Conservation (phyloP, 2,888 invertebrate genomes). For the Drosophila robusta region DNA sequence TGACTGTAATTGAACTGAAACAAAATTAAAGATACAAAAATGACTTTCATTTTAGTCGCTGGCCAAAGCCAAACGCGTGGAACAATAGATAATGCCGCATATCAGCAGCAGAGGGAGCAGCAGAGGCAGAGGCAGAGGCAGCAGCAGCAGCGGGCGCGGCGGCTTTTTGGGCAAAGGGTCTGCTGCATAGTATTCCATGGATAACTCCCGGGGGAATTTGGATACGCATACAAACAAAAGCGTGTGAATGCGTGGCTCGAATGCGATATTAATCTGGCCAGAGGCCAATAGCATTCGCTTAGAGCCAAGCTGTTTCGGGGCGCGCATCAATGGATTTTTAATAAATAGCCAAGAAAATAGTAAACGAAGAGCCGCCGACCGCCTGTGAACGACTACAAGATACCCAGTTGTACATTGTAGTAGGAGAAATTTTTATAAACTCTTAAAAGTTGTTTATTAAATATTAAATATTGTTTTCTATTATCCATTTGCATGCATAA, state of each 20-base stretch:
- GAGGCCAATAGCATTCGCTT: slow-evolving; percentile 10
- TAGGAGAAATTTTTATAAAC: too few species aligned
- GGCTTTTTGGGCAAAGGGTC: slow-evolving; percentile 39
- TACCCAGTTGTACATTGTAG: not conserved
- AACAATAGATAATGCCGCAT: slow-evolving; percentile 66
- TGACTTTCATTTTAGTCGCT: slow-evolving; percentile 80
- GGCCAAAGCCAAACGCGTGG: slow-evolving; percentile 22
- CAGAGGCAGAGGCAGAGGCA: too few species aligned
- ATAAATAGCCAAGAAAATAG: slow-evolving; percentile 60
- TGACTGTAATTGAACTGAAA: slow-evolving; percentile 53
- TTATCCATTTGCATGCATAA: too few species aligned
- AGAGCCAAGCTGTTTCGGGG: slow-evolving; percentile 10
- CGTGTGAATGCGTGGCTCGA: slow-evolving; percentile 76
- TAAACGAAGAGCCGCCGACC: slow-evolving; percentile 2
- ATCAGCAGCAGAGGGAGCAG: slow-evolving; percentile 15
- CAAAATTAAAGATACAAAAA: slow-evolving; percentile 77
- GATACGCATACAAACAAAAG: slow-evolving; percentile 68
- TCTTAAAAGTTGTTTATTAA: too few species aligned
- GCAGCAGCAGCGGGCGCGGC: slow-evolving; percentile 12
- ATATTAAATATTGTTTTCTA: too few species aligned
- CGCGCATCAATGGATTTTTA: slow-evolving; percentile 72
- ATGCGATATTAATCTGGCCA: slow-evolving; percentile 70
- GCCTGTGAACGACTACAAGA: not conserved
- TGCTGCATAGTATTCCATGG: slow-evolving; percentile 25
- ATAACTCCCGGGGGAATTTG: slow-evolving; percentile 70